These are phyloP conservation scores for Microctonus aethiopoides DNA, from an alignment of 2,888 invertebrate species.

Conservation along the genomic window DNA sequence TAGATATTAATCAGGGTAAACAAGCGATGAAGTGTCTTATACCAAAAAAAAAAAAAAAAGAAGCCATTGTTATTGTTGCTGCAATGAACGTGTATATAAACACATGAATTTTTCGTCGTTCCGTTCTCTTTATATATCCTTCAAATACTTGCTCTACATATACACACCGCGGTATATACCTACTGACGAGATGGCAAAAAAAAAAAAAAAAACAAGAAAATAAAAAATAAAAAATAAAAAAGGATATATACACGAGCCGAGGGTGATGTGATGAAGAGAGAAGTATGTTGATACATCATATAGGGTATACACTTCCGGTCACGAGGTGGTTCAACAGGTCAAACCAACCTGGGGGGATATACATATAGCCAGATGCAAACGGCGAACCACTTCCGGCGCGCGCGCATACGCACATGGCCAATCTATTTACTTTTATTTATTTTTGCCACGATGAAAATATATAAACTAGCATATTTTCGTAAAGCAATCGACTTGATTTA, in stretches of 20 bases:
- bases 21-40: slow-evolving; percentile 56
- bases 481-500: too few species aligned
- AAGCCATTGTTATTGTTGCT: slow-evolving; percentile 60
- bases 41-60: slow-evolving; percentile 51
- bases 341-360: slow-evolving; percentile 61
- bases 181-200: not conserved
- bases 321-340: slow-evolving; percentile 68
- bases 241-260: not conserved
- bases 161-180: not conserved
- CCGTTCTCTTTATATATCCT: not conserved
- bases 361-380: slow-evolving; percentile 63
- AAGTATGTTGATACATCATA: too few species aligned
- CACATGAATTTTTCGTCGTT: not conserved
- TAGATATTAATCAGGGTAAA: slow-evolving; percentile 34
- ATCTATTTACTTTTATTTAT: too few species aligned
- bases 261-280: not conserved
- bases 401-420: slow-evolving; percentile 37
- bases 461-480: too few species aligned
- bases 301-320: slow-evolving; percentile 65
- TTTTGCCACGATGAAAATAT: too few species aligned
- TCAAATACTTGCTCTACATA: not conserved
- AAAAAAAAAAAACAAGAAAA: not conserved
- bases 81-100: slow-evolving; percentile 3
- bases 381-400: slow-evolving; percentile 65
- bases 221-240: not conserved